These are phyloP conservation scores for Chlamydotis undulata DNA, from an alignment of 2,113 vertebrate genomes.

Conservation along the genomic window DNA sequence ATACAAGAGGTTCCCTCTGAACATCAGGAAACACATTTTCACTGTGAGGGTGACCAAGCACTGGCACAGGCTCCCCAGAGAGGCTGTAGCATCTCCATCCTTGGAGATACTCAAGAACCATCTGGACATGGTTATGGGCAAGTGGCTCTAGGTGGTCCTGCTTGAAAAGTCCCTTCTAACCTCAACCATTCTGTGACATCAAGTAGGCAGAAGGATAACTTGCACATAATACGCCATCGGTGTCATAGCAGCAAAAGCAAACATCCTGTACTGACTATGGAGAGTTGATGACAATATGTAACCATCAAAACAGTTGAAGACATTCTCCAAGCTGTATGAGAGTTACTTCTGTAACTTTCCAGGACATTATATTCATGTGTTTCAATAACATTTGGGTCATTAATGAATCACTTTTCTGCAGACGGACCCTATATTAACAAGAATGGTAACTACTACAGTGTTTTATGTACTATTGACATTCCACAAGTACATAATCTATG, in stretches of 20 bases:
- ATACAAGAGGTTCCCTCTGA: background rate
- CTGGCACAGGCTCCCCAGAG: background rate
- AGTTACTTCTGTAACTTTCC: background rate
- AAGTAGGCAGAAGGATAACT: background rate
- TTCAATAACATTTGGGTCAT: background rate
- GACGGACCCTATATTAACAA: background rate
- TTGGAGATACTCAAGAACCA: background rate
- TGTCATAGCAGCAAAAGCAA: background rate
- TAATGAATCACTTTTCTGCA: background rate
- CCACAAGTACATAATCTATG: background rate
- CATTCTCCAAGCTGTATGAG: background rate
- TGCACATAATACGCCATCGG: accelerated
- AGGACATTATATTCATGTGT: background rate
- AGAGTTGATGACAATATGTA: background rate
- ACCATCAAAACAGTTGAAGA: background rate
- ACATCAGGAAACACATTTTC: background rate
- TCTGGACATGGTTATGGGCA: background rate
- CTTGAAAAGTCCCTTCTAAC: background rate
- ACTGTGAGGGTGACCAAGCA: background rate
- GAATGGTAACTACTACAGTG: background rate
- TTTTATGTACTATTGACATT: background rate
- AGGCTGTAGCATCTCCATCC: background rate
- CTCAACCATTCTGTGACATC: background rate
- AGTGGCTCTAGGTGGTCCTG: background rate
- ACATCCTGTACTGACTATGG: background rate